Conservation (phyloP, 1,140 invertebrate species). For the Euwallacea fornicatus region DNA sequence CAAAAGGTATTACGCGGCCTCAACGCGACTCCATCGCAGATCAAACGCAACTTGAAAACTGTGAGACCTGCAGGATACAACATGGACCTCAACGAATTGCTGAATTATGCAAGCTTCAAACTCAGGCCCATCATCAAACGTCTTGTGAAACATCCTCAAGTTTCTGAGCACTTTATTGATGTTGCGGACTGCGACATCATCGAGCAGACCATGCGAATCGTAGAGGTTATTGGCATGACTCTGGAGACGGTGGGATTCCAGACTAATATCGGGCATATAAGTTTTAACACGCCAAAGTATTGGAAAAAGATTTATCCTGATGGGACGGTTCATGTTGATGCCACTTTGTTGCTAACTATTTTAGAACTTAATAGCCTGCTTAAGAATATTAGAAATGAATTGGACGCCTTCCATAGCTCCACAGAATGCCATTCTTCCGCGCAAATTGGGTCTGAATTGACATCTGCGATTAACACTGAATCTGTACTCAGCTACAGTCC, state of each 20-base stretch:
- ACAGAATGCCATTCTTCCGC: slow-evolving; percentile 23
- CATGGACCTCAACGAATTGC: slow-evolving; percentile 12
- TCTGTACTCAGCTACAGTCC: not conserved
- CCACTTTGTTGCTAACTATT: slow-evolving; percentile 29
- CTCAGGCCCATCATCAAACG: slow-evolving; percentile 21
- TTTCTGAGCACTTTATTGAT: slow-evolving; percentile 13
- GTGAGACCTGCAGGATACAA: slow-evolving; percentile 4
- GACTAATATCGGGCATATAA: not conserved
- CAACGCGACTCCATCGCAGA: slow-evolving; percentile 11
- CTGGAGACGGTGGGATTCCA: slow-evolving; percentile 9
- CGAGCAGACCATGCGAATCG: not conserved
- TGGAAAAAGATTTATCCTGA: slow-evolving; percentile 21
- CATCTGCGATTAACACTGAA: not conserved
- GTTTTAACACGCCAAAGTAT: slow-evolving; percentile 27
- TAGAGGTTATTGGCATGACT: slow-evolving; percentile 3
- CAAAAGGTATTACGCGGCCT: not conserved
- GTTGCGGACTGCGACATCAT: slow-evolving; percentile 10
- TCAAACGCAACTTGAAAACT: slow-evolving; percentile 7
- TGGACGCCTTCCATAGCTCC: slow-evolving; percentile 24
- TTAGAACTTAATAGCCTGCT: slow-evolving; percentile 35
- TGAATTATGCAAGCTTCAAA: slow-evolving; percentile 11
- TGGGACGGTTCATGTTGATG: slow-evolving; percentile 33
- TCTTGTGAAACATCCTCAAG: slow-evolving; percentile 1
- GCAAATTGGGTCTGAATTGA: slow-evolving; percentile 25
- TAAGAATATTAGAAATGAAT: slow-evolving; percentile 26